phyloP scores from a whole-genome alignment of 2,113 vertebrate species.

The Oreotragus oreotragus region DNA sequence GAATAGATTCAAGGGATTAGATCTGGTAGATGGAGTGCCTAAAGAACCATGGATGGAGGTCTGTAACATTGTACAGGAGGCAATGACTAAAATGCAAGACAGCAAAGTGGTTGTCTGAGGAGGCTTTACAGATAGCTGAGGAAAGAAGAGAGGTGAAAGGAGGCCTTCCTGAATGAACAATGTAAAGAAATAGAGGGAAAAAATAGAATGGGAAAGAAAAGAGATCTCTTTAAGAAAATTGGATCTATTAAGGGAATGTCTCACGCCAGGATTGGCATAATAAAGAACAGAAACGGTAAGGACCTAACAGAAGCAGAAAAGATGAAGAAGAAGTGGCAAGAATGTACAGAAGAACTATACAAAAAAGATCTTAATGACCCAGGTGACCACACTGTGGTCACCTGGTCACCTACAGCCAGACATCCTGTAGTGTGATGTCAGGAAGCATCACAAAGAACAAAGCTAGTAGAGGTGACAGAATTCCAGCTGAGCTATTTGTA shows the following conservation, averaged over 20 bases:
- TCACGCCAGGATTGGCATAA: neutral
- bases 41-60: neutral
- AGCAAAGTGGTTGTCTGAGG: neutral
- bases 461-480: neutral
- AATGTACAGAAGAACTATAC: neutral
- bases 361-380: neutral
- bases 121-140: neutral
- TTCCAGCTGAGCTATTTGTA: neutral
- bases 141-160: neutral
- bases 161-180: neutral
- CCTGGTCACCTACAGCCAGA: neutral
- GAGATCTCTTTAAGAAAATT: neutral
- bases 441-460: neutral
- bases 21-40: neutral
- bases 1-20: neutral
- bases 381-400: neutral
- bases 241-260: neutral
- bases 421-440: neutral
- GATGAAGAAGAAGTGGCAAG: neutral
- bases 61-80: neutral
- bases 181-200: neutral
- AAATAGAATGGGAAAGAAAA: neutral
- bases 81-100: neutral
- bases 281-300: neutral
- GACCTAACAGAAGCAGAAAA: neutral